Base-by-base conservation (phyloP, 23 tunicate genomes). In the Ascidia mentula region DNA sequence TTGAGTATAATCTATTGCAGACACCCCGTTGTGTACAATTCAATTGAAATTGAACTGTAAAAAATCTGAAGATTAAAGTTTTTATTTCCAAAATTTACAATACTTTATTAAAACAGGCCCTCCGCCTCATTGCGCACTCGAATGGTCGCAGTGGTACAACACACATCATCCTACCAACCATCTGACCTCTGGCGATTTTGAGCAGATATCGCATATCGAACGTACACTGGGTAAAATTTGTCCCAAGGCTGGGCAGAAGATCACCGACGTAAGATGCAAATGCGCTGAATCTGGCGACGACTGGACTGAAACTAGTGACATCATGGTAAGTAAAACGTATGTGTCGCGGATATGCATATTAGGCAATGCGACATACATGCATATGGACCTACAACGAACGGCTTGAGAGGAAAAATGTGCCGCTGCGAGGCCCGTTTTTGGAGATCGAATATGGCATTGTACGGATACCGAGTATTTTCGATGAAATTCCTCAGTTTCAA, bases 61-160 rank as follows among this genome's bases (percentile, higher is more conserved):
- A n/a, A n/a, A n/a, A n/a, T n/a, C n/a, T n/a, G n/a, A n/a, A n/a
- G n/a, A n/a, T n/a, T n/a, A n/a, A n/a, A n/a, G n/a, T n/a, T n/a
- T n/a, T n/a, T n/a, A n/a, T n/a, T n/a, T n/a, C n/a, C n/a, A n/a
- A n/a, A n/a, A n/a, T n/a, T n/a, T n/a, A n/a, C n/a, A n/a, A n/a
- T n/a, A n/a, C n/a, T 53, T 53, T 5, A 5, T 53, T 53, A 20
- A 26, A 6, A 53, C 65, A 53, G 65, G 28, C 1, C 65, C 65
- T 3, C 36, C 31, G 8, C 74, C 31, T 22, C 36, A 70, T 6
- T 70, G 74, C 13, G 39, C 74, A 2, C 74, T 34, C 7, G 38
- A 7, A 6, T 83, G 87, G 87, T 45, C 76, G 5, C 61, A 46
- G 7, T 83, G 87, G 87, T 83, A 32, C 65, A 76, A 83, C 38